These are phyloP conservation scores for Periophthalmodon schlosseri DNA, from an alignment of 2,113 vertebrate species.

Conservation along the genomic window DNA sequence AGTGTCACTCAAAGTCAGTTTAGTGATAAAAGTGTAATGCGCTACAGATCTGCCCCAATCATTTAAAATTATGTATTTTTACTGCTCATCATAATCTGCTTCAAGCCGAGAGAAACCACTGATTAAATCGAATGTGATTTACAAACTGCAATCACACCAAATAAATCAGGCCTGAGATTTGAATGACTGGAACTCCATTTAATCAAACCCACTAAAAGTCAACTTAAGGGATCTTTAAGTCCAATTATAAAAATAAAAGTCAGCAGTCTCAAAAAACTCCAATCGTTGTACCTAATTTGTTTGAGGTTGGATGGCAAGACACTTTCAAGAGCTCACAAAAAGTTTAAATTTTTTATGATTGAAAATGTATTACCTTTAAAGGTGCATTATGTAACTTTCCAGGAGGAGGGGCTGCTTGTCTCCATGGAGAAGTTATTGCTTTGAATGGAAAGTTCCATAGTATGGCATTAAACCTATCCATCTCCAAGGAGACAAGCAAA, in stretches of 20 bases:
- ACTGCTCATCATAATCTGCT: constrained; percentile 28
- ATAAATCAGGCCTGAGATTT: constrained; percentile 23
- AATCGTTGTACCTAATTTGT: constrained; percentile 21
- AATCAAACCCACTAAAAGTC: constrained; percentile 7
- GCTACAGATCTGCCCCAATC: neutral
- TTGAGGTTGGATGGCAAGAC: neutral
- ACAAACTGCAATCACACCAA: constrained; percentile 27
- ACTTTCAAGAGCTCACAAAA: constrained; percentile 14
- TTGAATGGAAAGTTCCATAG: too few species aligned
- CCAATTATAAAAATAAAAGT: constrained; percentile 38
- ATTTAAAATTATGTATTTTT: constrained; percentile 14
- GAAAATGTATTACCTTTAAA: too few species aligned
- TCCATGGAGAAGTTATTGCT: too few species aligned
- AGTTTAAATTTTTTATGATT: neutral
- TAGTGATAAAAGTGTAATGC: constrained; percentile 40
- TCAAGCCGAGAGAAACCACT: constrained; percentile 31
- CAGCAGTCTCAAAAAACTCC: constrained; percentile 18
- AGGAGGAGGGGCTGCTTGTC: too few species aligned
- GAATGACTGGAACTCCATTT: neutral
- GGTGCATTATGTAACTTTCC: too few species aligned
- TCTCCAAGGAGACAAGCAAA: too few species aligned
- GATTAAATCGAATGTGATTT: constrained; percentile 16
- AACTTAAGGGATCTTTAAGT: constrained; percentile 22
- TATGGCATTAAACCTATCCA: too few species aligned
- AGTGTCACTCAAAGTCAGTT: constrained; percentile 46